Percentiles rank a stretch among this genome's conserved stretches.
These are phyloP conservation scores for Etheostoma nigrum DNA, from an alignment of 2,797 vertebrate species.

Conservation along the genomic window DNA sequence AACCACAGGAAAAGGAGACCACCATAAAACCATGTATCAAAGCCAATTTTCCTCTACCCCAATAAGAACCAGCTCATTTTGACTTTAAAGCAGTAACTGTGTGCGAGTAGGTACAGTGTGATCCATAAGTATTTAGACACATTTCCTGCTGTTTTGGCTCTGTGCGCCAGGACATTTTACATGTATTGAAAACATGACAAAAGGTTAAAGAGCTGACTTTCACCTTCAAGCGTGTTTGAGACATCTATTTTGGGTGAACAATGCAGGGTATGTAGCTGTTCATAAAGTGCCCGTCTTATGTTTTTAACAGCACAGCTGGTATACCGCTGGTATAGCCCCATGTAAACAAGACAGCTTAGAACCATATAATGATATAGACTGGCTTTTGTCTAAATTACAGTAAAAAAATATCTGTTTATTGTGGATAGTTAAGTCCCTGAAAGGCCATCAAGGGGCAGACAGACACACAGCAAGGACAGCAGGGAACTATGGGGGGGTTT, in stretches of 20 bases:
- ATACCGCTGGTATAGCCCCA: not conserved
- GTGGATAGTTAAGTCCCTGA: slow-evolving; percentile 24
- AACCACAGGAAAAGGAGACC: slow-evolving; percentile 36
- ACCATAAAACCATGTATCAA: slow-evolving; percentile 16
- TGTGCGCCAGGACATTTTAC: not conserved
- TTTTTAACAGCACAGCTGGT: not conserved
- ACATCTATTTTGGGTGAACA: not conserved
- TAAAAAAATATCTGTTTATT: not conserved
- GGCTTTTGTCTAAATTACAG: not conserved
- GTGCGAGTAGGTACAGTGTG: not conserved
- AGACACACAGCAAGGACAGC: slow-evolving; percentile 12
- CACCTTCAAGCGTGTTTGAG: not conserved
- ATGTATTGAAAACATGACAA: too few relatives aligned
- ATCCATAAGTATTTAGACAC: not conserved
- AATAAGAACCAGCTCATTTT: not conserved
- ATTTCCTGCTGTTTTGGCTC: not conserved
- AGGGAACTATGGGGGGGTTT: slow-evolving; percentile 27
- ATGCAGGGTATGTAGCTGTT: not conserved
- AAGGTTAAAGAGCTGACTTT: not conserved
- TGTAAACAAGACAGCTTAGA: not conserved
- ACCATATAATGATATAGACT: not conserved
- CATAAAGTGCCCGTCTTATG: not conserved
- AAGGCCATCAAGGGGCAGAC: slow-evolving; percentile 30
- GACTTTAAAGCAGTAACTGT: not conserved
- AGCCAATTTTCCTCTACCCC: not conserved